These are phyloP conservation scores for Ibidorhyncha struthersii DNA, from an alignment of 2,113 vertebrate species.

Conservation along the genomic window DNA sequence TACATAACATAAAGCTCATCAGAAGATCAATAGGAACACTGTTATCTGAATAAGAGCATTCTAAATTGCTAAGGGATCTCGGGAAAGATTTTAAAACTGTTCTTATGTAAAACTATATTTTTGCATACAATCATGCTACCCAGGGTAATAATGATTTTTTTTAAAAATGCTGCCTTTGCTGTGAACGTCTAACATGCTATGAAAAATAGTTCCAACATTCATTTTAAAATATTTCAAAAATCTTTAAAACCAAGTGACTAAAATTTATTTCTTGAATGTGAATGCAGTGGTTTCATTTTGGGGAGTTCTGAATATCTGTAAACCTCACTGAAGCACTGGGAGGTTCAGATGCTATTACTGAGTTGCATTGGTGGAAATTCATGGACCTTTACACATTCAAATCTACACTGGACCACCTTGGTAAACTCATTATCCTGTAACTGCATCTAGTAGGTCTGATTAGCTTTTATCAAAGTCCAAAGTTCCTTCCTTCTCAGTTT, in stretches of 20 bases:
- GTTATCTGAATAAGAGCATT: not conserved
- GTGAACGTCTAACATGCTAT: not conserved
- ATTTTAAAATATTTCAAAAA: not conserved
- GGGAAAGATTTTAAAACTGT: not conserved
- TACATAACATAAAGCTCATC: not conserved
- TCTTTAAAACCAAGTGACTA: not conserved
- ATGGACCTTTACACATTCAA: not conserved
- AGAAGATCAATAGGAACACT: not conserved
- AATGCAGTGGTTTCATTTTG: not conserved
- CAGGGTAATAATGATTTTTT: not conserved
- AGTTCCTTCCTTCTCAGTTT: not conserved
- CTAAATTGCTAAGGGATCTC: not conserved
- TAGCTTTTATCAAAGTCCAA: not conserved
- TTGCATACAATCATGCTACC: not conserved
- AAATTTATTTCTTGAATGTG: not conserved
- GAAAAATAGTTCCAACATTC: not conserved
- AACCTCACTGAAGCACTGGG: not conserved
- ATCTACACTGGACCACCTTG: not conserved
- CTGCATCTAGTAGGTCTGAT: not conserved
- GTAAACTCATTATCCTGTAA: not conserved
- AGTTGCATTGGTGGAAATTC: not conserved
- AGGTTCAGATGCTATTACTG: not conserved
- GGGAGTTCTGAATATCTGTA: not conserved
- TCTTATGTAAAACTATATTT: not conserved
- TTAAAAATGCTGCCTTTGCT: not conserved